A percentile compares a stretch with the other conserved stretches of the same genome.
These are phyloP conservation scores for Onthophagus sagittarius DNA, from an alignment of 2,888 invertebrate species.

Conservation along the genomic window DNA sequence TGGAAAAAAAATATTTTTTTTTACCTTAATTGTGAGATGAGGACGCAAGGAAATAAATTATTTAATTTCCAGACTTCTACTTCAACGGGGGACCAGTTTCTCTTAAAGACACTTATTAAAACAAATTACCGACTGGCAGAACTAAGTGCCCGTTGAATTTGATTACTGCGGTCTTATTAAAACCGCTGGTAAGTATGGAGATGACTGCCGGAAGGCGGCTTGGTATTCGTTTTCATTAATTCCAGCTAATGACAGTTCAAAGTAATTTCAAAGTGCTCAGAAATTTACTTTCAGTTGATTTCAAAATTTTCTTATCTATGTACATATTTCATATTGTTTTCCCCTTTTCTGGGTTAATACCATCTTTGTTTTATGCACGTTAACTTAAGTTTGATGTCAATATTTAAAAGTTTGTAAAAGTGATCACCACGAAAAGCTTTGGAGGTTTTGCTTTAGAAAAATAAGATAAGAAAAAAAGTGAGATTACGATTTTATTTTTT, in stretches of 20 bases:
- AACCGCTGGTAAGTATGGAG: not conserved
- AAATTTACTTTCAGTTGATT: not conserved
- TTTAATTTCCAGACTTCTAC: not conserved
- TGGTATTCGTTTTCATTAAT: not conserved
- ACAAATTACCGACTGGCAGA: constrained; percentile 8
- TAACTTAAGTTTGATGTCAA: too few species aligned
- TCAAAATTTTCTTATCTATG: too few species aligned
- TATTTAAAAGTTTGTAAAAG: too few species aligned
- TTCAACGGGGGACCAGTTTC: not conserved
- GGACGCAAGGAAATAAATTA: not conserved
- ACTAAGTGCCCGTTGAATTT: not conserved
- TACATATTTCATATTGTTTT: too few species aligned
- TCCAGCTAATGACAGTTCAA: not conserved
- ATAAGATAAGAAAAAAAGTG: too few species aligned
- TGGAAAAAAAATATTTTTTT: not conserved
- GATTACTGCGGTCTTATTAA: constrained; percentile 10
- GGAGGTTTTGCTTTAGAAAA: too few species aligned
- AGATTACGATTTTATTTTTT: too few species aligned
- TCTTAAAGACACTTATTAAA: constrained; percentile 11
- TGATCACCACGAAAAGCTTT: too few species aligned
- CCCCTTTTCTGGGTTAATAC: too few species aligned
- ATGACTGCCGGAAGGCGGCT: not conserved
- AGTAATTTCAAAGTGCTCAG: not conserved
- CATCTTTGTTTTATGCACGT: too few species aligned
- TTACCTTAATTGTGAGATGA: not conserved